phyloP scores from a whole-genome alignment of 2,797 vertebrate genomes.

The Oreochromis grahami region DNA sequence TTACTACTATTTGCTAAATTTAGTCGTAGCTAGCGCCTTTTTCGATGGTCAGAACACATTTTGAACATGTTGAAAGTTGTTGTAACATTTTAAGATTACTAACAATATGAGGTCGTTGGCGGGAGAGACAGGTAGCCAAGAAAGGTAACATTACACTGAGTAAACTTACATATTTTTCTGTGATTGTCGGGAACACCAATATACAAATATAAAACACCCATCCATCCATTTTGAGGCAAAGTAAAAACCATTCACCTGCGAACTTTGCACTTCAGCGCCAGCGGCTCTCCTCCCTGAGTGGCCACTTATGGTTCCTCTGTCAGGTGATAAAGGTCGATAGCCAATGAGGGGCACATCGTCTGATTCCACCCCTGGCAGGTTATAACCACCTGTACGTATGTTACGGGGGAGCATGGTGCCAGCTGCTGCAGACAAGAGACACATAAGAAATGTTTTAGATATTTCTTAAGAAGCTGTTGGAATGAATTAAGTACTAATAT shows the following conservation, averaged over 20 bases:
- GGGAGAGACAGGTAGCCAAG: not conserved
- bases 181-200: fast-evolving
- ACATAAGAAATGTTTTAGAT: not conserved
- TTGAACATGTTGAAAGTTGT: not conserved
- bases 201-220: not conserved
- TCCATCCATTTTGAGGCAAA: not conserved
- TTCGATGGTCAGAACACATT: fast-evolving
- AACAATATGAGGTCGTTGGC: not conserved
- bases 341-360: slow-evolving; percentile 75
- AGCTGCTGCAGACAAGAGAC: slow-evolving; percentile 23
- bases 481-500: not conserved
- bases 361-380: slow-evolving; percentile 77
- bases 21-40: not conserved
- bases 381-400: slow-evolving; percentile 67
- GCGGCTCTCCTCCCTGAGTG: slow-evolving; percentile 33
- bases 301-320: slow-evolving; percentile 22
- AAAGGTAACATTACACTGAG: not conserved
- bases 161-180: not conserved
- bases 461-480: not conserved
- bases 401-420: slow-evolving; percentile 73
- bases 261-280: slow-evolving; percentile 30
- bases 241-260: slow-evolving; percentile 61
- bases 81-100: not conserved
- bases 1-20: fast-evolving
- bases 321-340: slow-evolving; percentile 70